phyloP scores from a whole-genome alignment of 30 jellyfish, hydroid and myxozoan genomes.

The Cassiopea xamachana region DNA sequence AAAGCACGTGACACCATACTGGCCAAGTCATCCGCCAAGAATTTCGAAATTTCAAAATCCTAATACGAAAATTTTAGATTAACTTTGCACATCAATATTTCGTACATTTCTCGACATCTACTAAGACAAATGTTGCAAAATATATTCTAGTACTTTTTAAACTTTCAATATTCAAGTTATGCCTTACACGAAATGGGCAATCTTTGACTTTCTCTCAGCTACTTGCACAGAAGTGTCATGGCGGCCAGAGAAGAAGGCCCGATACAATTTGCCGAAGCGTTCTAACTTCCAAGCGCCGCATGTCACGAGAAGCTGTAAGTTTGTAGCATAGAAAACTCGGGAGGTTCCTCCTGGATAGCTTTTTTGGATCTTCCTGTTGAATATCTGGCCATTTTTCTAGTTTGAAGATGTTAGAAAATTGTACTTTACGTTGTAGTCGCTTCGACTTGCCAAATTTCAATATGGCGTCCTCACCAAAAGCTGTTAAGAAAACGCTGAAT shows the following conservation, averaged over 20 bases:
- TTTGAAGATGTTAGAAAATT: neutral
- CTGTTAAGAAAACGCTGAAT: constrained; percentile 7
- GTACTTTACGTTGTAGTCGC: neutral
- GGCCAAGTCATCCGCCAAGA: constrained; percentile 8
- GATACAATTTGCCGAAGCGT: constrained; percentile 15
- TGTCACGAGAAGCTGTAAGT: neutral
- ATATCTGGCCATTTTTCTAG: neutral
- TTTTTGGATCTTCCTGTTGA: neutral
- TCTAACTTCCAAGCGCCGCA: constrained; percentile 22
- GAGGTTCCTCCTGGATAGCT: neutral
- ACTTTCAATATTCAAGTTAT: neutral
- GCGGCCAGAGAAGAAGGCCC: constrained; percentile 60
- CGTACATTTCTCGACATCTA: neutral
- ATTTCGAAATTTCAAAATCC: constrained; percentile 6
- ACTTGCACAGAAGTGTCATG: constrained; percentile 45
- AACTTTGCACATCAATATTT: neutral
- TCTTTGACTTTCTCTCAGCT: constrained; percentile 23
- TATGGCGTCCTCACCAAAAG: constrained; percentile 48
- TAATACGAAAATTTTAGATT: constrained; percentile 6
- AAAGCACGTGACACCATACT: constrained; percentile 53
- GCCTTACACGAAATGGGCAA: constrained; percentile 40
- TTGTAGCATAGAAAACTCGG: constrained; percentile 5
- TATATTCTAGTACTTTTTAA: neutral
- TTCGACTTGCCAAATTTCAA: constrained; percentile 41
- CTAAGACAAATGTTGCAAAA: constrained; percentile 1